Evolutionary conservation across 1,140 invertebrate genomes (phyloP).

Genomic region (Harlomillsia oculata): DNA sequence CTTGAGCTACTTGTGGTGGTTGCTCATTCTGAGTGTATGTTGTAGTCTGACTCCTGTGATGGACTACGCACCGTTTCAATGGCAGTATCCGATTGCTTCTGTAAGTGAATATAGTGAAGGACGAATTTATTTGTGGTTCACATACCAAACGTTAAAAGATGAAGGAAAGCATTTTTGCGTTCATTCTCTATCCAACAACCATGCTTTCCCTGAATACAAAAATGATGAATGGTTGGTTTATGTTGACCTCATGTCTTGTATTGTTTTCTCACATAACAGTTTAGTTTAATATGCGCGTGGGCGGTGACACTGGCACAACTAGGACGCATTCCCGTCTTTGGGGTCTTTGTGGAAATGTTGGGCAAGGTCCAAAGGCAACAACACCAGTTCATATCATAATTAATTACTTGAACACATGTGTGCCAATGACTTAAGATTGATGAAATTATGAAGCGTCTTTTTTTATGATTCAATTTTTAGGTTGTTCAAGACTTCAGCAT

Average conservation of each 20-base stretch:
- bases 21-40: constrained; percentile 1
- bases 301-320: constrained; percentile 1
- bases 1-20: constrained; percentile 13
- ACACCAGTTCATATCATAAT: neutral
- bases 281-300: constrained; percentile 1
- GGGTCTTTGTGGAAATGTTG: constrained; percentile 14
- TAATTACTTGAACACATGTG: neutral
- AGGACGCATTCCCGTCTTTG: constrained; percentile 7
- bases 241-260: no score
- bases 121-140: neutral
- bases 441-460: neutral
- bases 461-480: neutral
- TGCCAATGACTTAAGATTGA: neutral
- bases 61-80: neutral
- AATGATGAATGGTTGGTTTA: neutral
- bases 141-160: neutral
- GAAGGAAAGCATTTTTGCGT: neutral
- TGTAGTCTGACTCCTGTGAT: neutral
- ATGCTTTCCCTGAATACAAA: neutral
- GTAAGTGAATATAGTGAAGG: neutral
- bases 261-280: neutral
- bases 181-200: neutral
- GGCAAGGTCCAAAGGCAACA: constrained; percentile 4
- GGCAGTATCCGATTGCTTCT: constrained; percentile 1
- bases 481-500: constrained; percentile 1